phyloP scores from a whole-genome alignment of 35 echinoderm and acorn worm genomes.

The Heliocidaris tuberculata region DNA sequence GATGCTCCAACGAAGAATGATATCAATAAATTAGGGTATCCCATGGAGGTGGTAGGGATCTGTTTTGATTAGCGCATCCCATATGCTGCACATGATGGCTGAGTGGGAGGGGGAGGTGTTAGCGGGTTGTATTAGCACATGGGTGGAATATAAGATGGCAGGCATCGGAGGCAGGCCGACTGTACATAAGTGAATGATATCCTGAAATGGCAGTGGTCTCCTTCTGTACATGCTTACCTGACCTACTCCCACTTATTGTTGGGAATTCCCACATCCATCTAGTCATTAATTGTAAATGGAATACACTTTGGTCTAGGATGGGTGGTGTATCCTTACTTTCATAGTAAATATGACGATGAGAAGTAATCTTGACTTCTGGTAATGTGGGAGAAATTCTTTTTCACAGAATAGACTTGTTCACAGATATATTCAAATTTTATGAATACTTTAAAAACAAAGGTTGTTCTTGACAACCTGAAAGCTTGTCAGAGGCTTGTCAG shows the following conservation, averaged over 20 bases:
- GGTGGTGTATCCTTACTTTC: too few relatives aligned
- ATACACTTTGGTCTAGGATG: background rate
- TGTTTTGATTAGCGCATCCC: slow-evolving; percentile 8
- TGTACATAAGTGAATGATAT: background rate
- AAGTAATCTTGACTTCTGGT: too few relatives aligned
- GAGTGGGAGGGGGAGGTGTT: background rate
- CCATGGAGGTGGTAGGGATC: background rate
- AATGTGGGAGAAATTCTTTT: too few relatives aligned
- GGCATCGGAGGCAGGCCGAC: background rate
- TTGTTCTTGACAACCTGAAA: too few relatives aligned
- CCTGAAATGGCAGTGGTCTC: background rate
- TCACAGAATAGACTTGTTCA: too few relatives aligned
- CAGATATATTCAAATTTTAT: too few relatives aligned
- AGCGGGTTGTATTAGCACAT: background rate
- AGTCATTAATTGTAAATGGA: background rate
- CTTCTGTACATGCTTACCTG: background rate
- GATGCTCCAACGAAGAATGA: background rate
- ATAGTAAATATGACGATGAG: too few relatives aligned
- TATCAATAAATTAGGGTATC: background rate
- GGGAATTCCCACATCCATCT: background rate
- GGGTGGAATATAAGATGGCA: slow-evolving; percentile 1
- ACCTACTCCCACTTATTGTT: background rate
- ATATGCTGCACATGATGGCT: background rate
- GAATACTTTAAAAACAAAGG: too few relatives aligned
- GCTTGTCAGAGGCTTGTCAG: too few relatives aligned